phyloP scores from a whole-genome alignment of 1,140 invertebrate species.

The Micrasema minimum region DNA sequence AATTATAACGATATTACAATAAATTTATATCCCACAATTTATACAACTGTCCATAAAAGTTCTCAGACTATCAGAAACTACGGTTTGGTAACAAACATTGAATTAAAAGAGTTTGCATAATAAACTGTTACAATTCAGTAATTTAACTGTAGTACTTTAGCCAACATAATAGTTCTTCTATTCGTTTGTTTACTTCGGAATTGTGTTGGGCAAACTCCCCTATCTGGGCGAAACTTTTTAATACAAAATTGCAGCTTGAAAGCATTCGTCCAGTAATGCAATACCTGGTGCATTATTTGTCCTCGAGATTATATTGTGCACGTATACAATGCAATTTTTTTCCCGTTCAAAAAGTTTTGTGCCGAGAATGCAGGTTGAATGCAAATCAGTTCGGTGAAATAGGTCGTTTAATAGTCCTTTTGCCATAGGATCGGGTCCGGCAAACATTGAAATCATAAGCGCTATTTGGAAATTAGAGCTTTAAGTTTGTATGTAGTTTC shows the following conservation, averaged over 20 bases:
- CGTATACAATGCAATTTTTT: conserved; percentile 29
- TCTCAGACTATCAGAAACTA: background rate
- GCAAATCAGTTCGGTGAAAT: conserved; percentile 22
- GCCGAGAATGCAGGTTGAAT: background rate
- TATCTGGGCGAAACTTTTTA: conserved; percentile 10
- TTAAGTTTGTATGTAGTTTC: background rate
- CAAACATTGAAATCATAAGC: conserved; percentile 2
- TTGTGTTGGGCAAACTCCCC: background rate
- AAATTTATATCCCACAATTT: background rate
- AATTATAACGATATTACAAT: no score
- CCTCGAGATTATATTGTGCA: conserved; percentile 12
- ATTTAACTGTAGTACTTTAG: background rate
- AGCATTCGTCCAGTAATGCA: conserved; percentile 11
- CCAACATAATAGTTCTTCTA: background rate
- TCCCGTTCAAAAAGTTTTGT: conserved; percentile 19
- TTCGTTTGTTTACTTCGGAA: background rate
- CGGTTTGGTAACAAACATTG: no score
- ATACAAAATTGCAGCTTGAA: conserved; percentile 10
- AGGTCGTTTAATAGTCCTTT: conserved; percentile 1
- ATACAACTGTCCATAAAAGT: background rate
- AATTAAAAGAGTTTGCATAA: no score
- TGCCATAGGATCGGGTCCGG: background rate
- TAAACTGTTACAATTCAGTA: background rate
- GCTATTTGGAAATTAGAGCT: background rate
- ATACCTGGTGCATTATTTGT: conserved; percentile 17